Evolutionary conservation across 2,113 vertebrate species (phyloP), one percentile per base, ranked within the genome.

Genomic region (Tiliqua scincoides): DNA sequence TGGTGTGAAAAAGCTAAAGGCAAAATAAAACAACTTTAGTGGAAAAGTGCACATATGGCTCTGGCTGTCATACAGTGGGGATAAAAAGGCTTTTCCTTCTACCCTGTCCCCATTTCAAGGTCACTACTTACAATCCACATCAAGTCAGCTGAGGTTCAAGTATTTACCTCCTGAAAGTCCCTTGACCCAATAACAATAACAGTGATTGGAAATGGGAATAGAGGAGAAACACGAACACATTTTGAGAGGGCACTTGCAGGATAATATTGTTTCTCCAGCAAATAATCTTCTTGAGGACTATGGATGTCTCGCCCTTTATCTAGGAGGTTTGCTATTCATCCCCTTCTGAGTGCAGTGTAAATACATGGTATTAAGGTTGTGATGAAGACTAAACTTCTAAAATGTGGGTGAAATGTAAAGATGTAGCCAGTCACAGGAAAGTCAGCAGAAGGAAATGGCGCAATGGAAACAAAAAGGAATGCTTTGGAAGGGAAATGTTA

Each of bases 301-400:
- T 80, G 87, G 85, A 87, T 89, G 84, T 79, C 75, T 74, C 84
- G 86, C 80, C 93, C 85, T 94, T 93, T 95, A 94, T 92, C 92
- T 90, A 83, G 79, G 91, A 93, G 83, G 76, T 37, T 91, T 83
- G 79, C 93, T 94, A 94, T 93, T 95, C 94, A 92, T 91, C 91
- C 94, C 85, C 85, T 93, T 6, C 78, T 90, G 89, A 93, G 91
- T 92, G 88, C 89, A 93, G 94, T 93, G 91, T 85, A 94, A 94
- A 95, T 95, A 91, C 83, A 85, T 87, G 93, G 86, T 75, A 92
- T 88, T 93, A 93, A 88, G 91, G 88, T 94, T 91, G 90, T 89
- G 90, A 92, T 65, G 90, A 87, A 93, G 91, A 93, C 89, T 90
- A 93, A 90, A 91, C 74, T 92, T 78, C 43, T n/a, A 62, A 62